Conservation (phyloP, 2,113 vertebrate genomes). For the Rhodinocichla rosea region DNA sequence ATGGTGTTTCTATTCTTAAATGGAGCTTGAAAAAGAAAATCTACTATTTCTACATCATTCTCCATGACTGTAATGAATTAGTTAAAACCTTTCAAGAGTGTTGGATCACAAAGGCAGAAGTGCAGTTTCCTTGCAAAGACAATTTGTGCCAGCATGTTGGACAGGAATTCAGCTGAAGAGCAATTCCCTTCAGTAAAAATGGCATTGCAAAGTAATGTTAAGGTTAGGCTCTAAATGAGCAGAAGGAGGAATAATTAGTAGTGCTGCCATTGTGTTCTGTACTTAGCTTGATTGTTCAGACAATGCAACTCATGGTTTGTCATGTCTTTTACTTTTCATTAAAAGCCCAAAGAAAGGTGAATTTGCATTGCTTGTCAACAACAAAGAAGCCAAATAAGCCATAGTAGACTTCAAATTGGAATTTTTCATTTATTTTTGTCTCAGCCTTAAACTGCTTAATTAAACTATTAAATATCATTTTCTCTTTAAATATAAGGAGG, state of each 20-base stretch:
- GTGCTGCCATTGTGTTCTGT: background rate
- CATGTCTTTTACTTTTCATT: background rate
- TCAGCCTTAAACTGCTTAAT: background rate
- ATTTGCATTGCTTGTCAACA: background rate
- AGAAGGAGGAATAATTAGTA: constrained; percentile 8
- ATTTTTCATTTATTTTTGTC: constrained; percentile 1
- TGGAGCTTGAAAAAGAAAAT: background rate
- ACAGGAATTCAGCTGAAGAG: background rate
- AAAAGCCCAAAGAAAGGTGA: background rate
- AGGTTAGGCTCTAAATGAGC: background rate
- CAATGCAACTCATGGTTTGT: background rate
- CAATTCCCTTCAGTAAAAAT: background rate
- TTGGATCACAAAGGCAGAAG: background rate
- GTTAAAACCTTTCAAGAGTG: constrained; percentile 11
- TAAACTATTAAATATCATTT: background rate
- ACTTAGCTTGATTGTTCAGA: background rate
- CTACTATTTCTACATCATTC: background rate
- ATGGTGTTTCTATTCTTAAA: constrained; percentile 22
- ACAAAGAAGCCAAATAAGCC: background rate
- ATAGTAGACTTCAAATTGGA: background rate
- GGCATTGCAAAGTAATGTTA: background rate
- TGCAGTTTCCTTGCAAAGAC: background rate
- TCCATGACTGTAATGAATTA: background rate
- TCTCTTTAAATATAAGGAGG: background rate
- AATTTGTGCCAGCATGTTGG: background rate